Evolutionary conservation across 2,888 invertebrate genomes (phyloP).

Genomic region (Eilema griseolum): DNA sequence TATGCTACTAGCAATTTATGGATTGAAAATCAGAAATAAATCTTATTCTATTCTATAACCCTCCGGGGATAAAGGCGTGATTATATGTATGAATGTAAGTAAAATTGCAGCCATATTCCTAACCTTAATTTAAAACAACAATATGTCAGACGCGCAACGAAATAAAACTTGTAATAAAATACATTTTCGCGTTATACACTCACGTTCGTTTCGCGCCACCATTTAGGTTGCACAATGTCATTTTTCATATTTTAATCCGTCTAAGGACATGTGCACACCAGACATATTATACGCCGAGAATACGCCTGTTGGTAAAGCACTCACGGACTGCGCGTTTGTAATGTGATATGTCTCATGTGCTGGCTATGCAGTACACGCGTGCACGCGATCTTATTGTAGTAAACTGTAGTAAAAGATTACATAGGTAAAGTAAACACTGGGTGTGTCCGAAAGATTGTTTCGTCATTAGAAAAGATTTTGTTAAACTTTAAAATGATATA

Average conservation of each 20-base stretch:
- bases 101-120: not conserved
- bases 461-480: no score
- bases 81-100: no score
- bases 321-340: not conserved
- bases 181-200: conserved; percentile 9
- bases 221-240: conserved; percentile 8
- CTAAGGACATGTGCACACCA: not conserved
- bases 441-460: no score
- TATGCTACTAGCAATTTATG: no score
- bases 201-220: conserved; percentile 6
- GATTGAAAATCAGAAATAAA: no score
- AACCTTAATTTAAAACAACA: not conserved
- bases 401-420: not conserved
- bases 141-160: not conserved
- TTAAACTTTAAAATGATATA: no score
- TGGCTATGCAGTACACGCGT: not conserved
- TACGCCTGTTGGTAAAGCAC: not conserved
- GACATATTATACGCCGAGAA: not conserved
- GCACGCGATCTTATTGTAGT: not conserved
- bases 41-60: no score
- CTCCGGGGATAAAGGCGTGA: not conserved
- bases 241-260: conserved; percentile 20
- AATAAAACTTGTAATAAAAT: conserved; percentile 9
- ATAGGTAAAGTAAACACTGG: no score
- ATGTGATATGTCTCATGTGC: not conserved